Evolutionary conservation across 2,797 vertebrate genomes (phyloP).

Genomic region (Mergus octosetaceus): DNA sequence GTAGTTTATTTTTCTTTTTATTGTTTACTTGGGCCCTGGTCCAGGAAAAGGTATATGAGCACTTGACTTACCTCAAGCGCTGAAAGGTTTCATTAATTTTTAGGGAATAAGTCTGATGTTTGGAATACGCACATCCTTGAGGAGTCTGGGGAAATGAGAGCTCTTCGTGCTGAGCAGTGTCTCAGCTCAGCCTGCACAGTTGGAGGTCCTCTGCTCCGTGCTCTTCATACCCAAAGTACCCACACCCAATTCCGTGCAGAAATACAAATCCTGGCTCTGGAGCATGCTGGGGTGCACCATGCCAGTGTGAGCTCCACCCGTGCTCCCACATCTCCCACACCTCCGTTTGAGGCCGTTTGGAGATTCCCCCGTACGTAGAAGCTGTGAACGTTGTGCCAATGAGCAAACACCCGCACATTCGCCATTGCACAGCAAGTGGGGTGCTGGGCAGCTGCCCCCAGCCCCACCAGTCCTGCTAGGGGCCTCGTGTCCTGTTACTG

Average conservation of each 20-base stretch:
- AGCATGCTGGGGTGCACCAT: neutral
- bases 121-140: neutral
- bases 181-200: neutral
- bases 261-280: neutral
- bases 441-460: neutral
- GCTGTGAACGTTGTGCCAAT: neutral
- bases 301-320: neutral
- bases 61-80: neutral
- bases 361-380: fast-evolving
- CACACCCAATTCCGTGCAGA: neutral
- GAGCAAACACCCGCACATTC: neutral
- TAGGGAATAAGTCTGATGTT: neutral
- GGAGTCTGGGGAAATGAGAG: neutral
- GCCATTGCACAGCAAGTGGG: fast-evolving
- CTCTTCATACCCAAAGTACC: neutral
- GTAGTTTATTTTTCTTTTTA: neutral
- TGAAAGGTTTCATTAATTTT: neutral
- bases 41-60: neutral
- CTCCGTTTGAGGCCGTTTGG: neutral
- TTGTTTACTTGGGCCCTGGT: neutral
- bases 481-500: fast-evolving
- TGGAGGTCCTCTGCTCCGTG: neutral
- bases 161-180: neutral
- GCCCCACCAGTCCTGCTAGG: neutral
- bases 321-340: neutral